Evolutionary conservation across 2,797 vertebrate genomes (phyloP), one percentile per base, ranked within the genome.

Genomic region (Urocyon cinereoargenteus): DNA sequence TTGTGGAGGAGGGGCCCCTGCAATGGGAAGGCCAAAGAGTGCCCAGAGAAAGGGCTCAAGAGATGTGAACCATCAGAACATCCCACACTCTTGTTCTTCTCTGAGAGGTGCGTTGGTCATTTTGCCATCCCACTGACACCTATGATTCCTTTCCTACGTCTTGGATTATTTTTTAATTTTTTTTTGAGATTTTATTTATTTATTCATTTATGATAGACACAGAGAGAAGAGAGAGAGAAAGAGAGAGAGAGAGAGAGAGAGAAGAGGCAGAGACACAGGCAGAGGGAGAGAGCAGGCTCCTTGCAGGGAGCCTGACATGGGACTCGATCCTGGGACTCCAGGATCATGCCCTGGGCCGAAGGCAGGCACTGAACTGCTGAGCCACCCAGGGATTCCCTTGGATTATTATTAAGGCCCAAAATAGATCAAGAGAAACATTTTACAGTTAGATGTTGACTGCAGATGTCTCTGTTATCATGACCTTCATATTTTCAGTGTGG

Each of bases 401-500:
- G 5, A 70, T 84, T 59, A 85, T 84, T 91, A 66, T 57, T 93
- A 91, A 87, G 93, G 45, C 34, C 55, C 75, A 85, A 34, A 91
- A 64, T 24, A 70, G 73, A 96, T 95, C 92, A 93, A 96, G 97
- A 97, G 96, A 96, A 96, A 57, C 62, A 82, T 93, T 66, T 87
- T 97, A 97, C 97, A 93, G 98, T 98, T 98, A 97, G 97, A 95
- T 91, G 70, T 26, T 91, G 89, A 26, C 70, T 55, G 7, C 61
- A 78, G 94, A 97, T 98, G 87, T 49, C 89, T 91, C 59, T 93
- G 95, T 97, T 98, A 98, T 97, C 97, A 4, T 84, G 96, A 91
- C 83, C 96, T 96, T 98, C 98, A 96, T 92, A 95, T 97, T 97
- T 86, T 81, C 96, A 96, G 6, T 94, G 96, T 86, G 97, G 96